A percentile compares a stretch with the other conserved stretches of the same genome.
phyloP scores from a whole-genome alignment of 2,888 invertebrate species.

The Plutella xylostella region DNA sequence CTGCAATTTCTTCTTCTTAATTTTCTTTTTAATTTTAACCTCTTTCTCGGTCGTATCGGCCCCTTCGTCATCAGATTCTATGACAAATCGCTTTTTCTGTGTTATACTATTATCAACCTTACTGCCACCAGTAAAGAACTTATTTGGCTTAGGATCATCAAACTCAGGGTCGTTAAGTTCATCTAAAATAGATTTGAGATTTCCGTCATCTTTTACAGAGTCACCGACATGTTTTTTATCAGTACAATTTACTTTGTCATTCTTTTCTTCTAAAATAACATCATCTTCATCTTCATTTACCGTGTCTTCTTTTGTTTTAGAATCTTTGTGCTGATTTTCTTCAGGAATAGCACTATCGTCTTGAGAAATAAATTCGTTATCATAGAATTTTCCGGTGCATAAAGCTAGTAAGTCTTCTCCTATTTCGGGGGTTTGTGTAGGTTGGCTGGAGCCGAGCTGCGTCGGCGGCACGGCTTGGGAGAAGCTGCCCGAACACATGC shows the following conservation, averaged over 20 bases:
- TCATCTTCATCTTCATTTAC: slow-evolving; percentile 17
- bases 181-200: slow-evolving; percentile 43
- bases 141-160: slow-evolving; percentile 36
- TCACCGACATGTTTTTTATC: slow-evolving; percentile 7
- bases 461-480: slow-evolving; percentile 50
- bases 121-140: slow-evolving; percentile 32
- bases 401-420: slow-evolving; percentile 63
- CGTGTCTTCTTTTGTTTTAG: slow-evolving; percentile 25
- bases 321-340: slow-evolving; percentile 24
- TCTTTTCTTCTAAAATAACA: neutral
- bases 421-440: slow-evolving; percentile 39
- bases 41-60: slow-evolving; percentile 13
- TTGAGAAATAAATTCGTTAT: slow-evolving; percentile 46
- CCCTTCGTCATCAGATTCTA: slow-evolving; percentile 51
- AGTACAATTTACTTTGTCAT: slow-evolving; percentile 16
- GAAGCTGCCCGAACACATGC: slow-evolving; percentile 69
- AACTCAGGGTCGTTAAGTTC: slow-evolving; percentile 46
- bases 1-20: slow-evolving; percentile 45
- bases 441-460: slow-evolving; percentile 31
- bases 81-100: slow-evolving; percentile 44
- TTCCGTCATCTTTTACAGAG: slow-evolving; percentile 19
- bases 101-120: slow-evolving; percentile 15
- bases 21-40: slow-evolving; percentile 23
- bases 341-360: slow-evolving; percentile 20
- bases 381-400: slow-evolving; percentile 71